Evolutionary conservation across 1,140 invertebrate genomes (phyloP).

Genomic region (Pseudomyrmex pallidus): DNA sequence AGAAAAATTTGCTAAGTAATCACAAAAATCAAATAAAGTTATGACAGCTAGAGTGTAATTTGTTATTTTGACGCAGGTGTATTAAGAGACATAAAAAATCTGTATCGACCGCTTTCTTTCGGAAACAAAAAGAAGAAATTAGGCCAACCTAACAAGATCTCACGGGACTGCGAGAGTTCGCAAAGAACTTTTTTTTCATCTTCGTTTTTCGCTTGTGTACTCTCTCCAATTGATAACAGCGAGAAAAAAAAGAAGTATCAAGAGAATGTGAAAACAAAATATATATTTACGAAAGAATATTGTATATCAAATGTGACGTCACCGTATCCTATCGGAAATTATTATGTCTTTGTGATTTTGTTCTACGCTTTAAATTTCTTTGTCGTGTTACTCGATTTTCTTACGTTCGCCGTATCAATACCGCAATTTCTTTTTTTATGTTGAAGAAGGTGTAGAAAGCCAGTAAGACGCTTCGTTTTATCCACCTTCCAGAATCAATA

Average conservation of each 20-base stretch:
- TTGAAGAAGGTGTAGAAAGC: neutral
- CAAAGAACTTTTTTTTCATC: conserved; percentile 1
- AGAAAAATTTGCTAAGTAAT: neutral
- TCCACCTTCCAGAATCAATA: conserved; percentile 34
- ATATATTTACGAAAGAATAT: conserved; percentile 19
- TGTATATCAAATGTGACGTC: neutral
- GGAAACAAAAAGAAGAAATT: neutral
- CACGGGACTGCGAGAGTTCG: neutral
- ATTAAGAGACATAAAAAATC: neutral
- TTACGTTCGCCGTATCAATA: neutral
- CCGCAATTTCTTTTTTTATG: neutral
- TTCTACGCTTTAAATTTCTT: neutral
- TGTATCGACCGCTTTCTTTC: neutral
- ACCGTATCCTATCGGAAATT: conserved; percentile 31
- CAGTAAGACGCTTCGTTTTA: conserved; percentile 30
- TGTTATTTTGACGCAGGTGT: neutral
- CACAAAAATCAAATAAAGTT: neutral
- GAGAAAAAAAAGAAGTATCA: neutral
- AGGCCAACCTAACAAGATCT: conserved; percentile 13
- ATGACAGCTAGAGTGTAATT: neutral
- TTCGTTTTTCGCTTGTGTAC: conserved; percentile 16
- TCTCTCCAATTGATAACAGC: conserved; percentile 13
- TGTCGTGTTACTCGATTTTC: neutral
- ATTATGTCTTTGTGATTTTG: neutral
- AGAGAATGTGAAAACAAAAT: neutral